Evolutionary conservation across 37 sponge, comb jelly and placozoan genomes (phyloP).

Genomic region (Diacarnus erythraeanus): DNA sequence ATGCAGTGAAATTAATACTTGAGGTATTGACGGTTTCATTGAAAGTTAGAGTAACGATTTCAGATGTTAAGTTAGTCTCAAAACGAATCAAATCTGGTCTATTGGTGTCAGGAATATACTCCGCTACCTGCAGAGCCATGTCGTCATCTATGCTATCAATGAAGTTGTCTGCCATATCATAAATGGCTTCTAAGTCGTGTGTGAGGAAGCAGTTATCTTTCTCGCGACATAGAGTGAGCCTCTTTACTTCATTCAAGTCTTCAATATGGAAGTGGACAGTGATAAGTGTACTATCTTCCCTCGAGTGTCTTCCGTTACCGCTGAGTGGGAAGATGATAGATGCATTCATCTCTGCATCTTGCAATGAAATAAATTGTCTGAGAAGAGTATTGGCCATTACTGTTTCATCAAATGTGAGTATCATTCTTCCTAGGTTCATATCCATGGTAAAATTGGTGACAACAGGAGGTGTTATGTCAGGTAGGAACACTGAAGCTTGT

Average conservation of each 20-base stretch:
- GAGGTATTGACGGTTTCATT: conserved; percentile 88
- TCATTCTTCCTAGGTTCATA: conserved; percentile 68
- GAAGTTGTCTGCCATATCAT: conserved; percentile 74
- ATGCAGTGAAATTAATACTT: conserved; percentile 78
- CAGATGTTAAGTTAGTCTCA: conserved; percentile 73
- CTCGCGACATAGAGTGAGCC: conserved; percentile 68
- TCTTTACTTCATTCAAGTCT: conserved; percentile 84
- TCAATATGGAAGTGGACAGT: conserved; percentile 34
- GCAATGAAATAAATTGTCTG: conserved; percentile 52
- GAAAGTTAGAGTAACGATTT: conserved; percentile 70
- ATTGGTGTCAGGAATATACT: conserved; percentile 62
- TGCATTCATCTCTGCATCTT: conserved; percentile 28
- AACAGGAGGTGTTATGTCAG: conserved; percentile 71
- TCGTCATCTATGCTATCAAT: conserved; percentile 46
- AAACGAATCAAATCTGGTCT: conserved; percentile 71
- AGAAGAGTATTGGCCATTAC: conserved; percentile 65
- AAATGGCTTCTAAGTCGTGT: conserved; percentile 50
- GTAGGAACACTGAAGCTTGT: conserved; percentile 35
- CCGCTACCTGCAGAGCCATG: conserved; percentile 35
- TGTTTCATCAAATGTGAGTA: conserved; percentile 88
- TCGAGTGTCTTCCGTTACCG: conserved; percentile 22
- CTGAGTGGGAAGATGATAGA: conserved; percentile 50
- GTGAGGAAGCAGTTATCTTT: conserved; percentile 60
- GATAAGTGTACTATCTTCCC: conserved; percentile 68
- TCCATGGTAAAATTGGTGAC: conserved; percentile 65